Evolutionary conservation across 2,113 vertebrate genomes (phyloP), one percentile per base, ranked within the genome.

Genomic region (Erpornis zantholeuca): DNA sequence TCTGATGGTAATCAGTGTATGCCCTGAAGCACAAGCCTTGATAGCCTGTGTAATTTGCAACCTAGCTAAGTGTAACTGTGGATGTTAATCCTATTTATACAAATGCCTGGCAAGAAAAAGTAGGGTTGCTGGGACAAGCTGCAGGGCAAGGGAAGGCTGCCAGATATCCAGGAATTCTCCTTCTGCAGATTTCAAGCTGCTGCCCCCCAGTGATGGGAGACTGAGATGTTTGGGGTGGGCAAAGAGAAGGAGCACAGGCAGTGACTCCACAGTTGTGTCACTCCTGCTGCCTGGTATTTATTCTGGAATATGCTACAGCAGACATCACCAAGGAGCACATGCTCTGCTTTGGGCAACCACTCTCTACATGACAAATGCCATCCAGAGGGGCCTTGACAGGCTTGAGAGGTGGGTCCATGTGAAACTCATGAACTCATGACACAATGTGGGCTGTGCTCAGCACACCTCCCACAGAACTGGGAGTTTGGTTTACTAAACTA

Each of bases 21-120:
- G 79, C 90, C 92, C 93, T 68, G 88, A 94, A 86, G 93, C 93
- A 90, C 44, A 9, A 90, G 61, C 71, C 79, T 88, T 92, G 93
- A 96, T 95, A 96, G 94, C 72, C 90, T 81, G 79, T 86, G 79
- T 96, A 95, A 96, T 97, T 92, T 96, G 95, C 94, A 96, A 45
- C 90, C 85, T 49, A 78, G 93, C 85, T 94, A 92, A 96, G 92
- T 96, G 92, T 90, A 96, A 75, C 90, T 95, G 94, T 75, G 86
- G 88, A 96, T 95, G 93, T 93, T 96, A 96, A 97, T 96, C 88
- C 90, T 95, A 78, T 96, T 96, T 95, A 94, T 93, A 94, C 73
- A 95, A 95, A 96, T 64, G 90, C 76, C 85, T 93, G 93, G 90
- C 90, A 88, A 96, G 93, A n/a, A 88, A 53, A 91, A 88, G 79